These are phyloP conservation scores for Centroberyx gerrardi DNA, from an alignment of 2,797 vertebrate species.

Conservation along the genomic window DNA sequence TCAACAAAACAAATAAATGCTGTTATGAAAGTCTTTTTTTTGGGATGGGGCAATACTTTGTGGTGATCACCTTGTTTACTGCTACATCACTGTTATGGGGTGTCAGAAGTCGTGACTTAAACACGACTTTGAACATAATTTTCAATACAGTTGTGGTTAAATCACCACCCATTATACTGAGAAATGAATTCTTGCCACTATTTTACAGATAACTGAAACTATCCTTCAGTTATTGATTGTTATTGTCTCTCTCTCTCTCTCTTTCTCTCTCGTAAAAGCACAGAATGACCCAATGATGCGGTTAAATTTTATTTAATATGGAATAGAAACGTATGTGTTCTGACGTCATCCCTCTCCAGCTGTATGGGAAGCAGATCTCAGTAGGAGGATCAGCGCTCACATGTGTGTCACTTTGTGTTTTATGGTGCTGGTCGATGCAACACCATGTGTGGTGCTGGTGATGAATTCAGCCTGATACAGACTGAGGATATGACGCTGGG, in stretches of 20 bases:
- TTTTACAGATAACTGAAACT: conserved; percentile 2
- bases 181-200: too few species aligned
- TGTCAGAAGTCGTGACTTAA: too few species aligned
- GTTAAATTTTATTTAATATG: conserved; percentile 7
- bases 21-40: too few species aligned
- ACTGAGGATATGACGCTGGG: background rate
- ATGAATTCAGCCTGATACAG: background rate
- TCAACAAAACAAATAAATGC: too few species aligned
- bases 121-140: background rate
- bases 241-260: background rate
- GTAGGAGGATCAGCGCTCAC: background rate
- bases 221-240: background rate
- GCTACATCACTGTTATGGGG: too few species aligned
- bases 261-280: background rate
- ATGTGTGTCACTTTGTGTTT: background rate
- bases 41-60: too few species aligned
- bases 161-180: background rate
- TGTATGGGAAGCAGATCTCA: background rate
- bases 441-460: background rate
- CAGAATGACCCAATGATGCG: background rate
- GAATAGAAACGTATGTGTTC: background rate
- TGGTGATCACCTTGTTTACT: too few species aligned
- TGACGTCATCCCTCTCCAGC: too few species aligned
- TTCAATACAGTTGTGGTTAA: background rate
- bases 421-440: background rate